Base-by-base conservation (phyloP, 2,888 invertebrate species). In the Venustoraphidia nigricollis region DNA sequence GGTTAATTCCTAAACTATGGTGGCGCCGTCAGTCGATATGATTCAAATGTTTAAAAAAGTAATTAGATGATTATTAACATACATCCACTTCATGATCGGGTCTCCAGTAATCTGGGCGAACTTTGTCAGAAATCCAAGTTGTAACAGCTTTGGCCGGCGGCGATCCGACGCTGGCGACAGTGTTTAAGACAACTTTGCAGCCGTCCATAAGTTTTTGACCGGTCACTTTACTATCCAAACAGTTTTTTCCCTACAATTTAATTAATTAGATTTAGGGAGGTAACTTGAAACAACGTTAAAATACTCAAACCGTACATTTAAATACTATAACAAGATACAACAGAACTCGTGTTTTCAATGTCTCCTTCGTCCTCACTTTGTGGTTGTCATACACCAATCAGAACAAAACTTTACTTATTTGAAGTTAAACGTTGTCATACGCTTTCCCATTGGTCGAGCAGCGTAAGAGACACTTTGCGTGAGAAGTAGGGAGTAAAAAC, bases 21-120 rank as follows among this genome's bases (percentile, higher is more conserved):
- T 17, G 17, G 17, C 17, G 17, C 4, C 17, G 2, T 17, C 17
- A 17, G 17, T 17, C 2, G 4, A 17, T 17, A 4, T 4, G 4
- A 17, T 17, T 17, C 17, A 17, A 17, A 17, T 17, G 17, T 17
- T 38, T 38, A 5, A 3, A 38, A 3, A 38, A 11, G 8, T 38
- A 38, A 38, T 38, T 38, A 38, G n/a, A 38, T 38, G 5, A 11
- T 5, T 13, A 17, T 5, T 13, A 17, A 17, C 9, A 63, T 63
- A 82, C 83, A 59, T 69, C 76, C 52, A 87, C 85, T 61, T 84
- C 78, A 54, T 78, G 68, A 62, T 88, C 87, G 9, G 84, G 81
- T 49, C 77, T 74, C 89, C 88, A 89, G 64, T 88, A 88, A 37
- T 75, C 73, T 1, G 89, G 89, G 10, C 83, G 83, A 34, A 83